Evolutionary conservation across 2,888 invertebrate species (phyloP).

Genomic region (Drosophila hawaiiensis): DNA sequence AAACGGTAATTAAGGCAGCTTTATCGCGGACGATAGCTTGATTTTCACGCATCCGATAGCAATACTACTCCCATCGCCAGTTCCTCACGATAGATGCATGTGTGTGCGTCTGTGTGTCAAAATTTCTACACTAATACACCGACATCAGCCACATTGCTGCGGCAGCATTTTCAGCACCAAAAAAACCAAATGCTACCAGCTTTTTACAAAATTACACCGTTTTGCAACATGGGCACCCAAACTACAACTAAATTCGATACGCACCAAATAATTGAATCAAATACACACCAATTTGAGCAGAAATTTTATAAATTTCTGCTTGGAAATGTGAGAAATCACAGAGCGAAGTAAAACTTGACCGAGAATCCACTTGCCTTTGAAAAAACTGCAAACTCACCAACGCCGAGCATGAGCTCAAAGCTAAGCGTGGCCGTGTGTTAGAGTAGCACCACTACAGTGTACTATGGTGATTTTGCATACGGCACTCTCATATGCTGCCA

Average conservation of each 20-base stretch:
- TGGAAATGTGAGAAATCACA: conserved; percentile 82
- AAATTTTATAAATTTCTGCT: conserved; percentile 74
- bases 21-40: conserved; percentile 6
- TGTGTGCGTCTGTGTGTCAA: conserved; percentile 49
- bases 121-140: conserved; percentile 61
- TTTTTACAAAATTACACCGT: conserved; percentile 39
- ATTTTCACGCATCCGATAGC: conserved; percentile 13
- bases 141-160: conserved; percentile 62
- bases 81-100: conserved; percentile 38
- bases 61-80: conserved; percentile 44
- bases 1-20: no score
- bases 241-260: conserved; percentile 64
- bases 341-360: conserved; percentile 79
- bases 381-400: conserved; percentile 79
- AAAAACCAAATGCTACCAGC: conserved; percentile 46
- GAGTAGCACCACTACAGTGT: conserved; percentile 37
- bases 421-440: conserved; percentile 32
- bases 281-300: conserved; percentile 71
- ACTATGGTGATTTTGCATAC: conserved; percentile 38
- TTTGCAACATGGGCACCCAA: conserved; percentile 21
- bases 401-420: conserved; percentile 44
- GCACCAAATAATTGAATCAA: conserved; percentile 75
- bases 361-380: conserved; percentile 77
- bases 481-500: conserved; percentile 75
- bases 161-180: conserved; percentile 39